These are phyloP conservation scores for Actinopyga echinites DNA, from an alignment of 53 echinoderm and acorn worm genomes.

Conservation along the genomic window DNA sequence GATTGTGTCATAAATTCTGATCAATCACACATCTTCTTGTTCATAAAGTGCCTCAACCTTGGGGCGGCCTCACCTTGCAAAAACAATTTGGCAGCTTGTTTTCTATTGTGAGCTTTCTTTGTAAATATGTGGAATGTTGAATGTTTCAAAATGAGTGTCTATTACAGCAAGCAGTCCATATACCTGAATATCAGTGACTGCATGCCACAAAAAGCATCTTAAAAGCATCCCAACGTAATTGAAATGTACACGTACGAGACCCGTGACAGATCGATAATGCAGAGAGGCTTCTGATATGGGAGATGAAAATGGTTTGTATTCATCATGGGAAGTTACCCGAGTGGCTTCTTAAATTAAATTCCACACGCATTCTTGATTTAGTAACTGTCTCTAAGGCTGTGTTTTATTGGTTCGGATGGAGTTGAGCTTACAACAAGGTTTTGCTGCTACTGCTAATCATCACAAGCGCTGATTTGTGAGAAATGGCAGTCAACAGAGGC, in stretches of 20 bases:
- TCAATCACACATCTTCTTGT: too few species aligned
- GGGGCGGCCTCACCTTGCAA: too few species aligned
- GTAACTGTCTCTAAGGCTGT: slow-evolving; percentile 46
- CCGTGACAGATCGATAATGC: slow-evolving; percentile 45
- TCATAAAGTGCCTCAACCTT: too few species aligned
- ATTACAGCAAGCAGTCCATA: slow-evolving; percentile 12
- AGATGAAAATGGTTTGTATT: slow-evolving; percentile 39
- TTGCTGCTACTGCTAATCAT: slow-evolving; percentile 29
- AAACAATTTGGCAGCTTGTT: too few species aligned
- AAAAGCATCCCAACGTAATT: slow-evolving; percentile 34
- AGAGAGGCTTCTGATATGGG: slow-evolving; percentile 39
- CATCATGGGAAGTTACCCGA: slow-evolving; percentile 32
- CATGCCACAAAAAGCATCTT: slow-evolving; percentile 12
- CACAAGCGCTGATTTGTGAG: slow-evolving; percentile 36
- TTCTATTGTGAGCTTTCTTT: too few species aligned
- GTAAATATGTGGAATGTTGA: slow-evolving; percentile 3
- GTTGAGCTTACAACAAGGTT: slow-evolving; percentile 38
- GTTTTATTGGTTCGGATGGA: slow-evolving; percentile 42
- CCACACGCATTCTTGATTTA: slow-evolving; percentile 41
- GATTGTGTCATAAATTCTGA: too few species aligned
- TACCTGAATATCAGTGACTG: slow-evolving; percentile 14
- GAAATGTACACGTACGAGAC: slow-evolving; percentile 43
- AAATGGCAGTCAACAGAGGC: slow-evolving; percentile 33
- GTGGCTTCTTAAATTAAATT: slow-evolving; percentile 43
- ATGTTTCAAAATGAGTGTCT: slow-evolving; percentile 34